phyloP scores from a whole-genome alignment of 2,797 vertebrate genomes.

The Cynopterus sphinx region DNA sequence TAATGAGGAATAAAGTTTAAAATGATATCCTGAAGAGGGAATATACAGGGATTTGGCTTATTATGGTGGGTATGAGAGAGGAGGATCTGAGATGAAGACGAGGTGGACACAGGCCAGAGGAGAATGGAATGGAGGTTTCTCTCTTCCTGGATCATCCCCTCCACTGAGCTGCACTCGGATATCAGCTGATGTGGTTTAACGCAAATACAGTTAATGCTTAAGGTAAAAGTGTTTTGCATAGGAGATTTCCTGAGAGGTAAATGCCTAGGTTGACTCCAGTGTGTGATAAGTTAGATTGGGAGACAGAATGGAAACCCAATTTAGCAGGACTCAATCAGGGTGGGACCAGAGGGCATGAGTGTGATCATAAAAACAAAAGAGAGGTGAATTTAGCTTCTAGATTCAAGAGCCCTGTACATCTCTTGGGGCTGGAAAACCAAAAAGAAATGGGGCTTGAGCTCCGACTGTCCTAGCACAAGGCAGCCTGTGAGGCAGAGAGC shows the following conservation, averaged over 20 bases:
- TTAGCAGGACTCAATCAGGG: not conserved
- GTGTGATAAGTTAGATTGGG: not conserved
- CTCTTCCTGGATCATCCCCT: not conserved
- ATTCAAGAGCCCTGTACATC: not conserved
- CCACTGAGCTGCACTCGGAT: not conserved
- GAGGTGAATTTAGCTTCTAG: not conserved
- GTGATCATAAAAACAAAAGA: not conserved
- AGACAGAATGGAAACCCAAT: not conserved
- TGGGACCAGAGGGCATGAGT: not conserved
- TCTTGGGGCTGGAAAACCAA: not conserved
- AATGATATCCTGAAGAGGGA: not conserved
- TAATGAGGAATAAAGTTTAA: not conserved
- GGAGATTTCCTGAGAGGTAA: not conserved
- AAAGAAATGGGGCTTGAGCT: not conserved
- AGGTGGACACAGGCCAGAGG: not conserved
- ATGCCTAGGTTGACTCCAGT: not conserved
- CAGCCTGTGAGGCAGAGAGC: not conserved
- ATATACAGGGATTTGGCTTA: not conserved
- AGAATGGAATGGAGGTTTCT: not conserved
- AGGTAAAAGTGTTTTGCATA: not conserved
- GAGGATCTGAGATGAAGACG: not conserved
- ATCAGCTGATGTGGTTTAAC: not conserved
- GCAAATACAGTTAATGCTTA: not conserved
- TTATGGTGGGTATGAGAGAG: not conserved
- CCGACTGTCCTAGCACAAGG: not conserved